Conservation (phyloP, 1,140 invertebrate genomes). For the Idris sp. region DNA sequence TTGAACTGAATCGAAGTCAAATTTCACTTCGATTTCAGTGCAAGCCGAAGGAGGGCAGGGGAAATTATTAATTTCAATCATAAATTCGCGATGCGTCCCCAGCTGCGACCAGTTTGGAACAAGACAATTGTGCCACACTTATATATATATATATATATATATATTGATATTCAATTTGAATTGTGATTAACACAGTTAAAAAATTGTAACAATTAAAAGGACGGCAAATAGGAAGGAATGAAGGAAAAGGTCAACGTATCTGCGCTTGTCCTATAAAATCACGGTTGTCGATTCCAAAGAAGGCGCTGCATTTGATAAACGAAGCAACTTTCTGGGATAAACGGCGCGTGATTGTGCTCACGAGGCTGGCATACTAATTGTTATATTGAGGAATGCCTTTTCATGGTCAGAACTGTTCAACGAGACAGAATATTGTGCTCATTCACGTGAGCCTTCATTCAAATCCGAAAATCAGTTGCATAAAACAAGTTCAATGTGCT, state of each 20-base stretch:
- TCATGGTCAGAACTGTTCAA: conserved; percentile 50
- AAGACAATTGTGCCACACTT: too few species aligned
- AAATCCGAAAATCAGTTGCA: too few species aligned
- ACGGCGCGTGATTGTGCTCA: conserved; percentile 39
- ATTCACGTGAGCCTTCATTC: conserved; percentile 13
- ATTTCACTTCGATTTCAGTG: conserved; percentile 24
- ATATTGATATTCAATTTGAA: too few species aligned
- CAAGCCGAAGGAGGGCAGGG: neutral
- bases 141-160: too few species aligned
- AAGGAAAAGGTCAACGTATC: conserved; percentile 33
- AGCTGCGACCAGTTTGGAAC: conserved; percentile 12
- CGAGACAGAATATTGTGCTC: conserved; percentile 18
- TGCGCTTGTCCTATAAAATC: conserved; percentile 41
- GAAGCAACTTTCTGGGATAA: conserved; percentile 38
- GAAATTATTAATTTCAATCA: conserved; percentile 11
- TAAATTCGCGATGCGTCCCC: conserved; percentile 14
- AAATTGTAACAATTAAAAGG: too few species aligned
- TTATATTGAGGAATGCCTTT: conserved; percentile 31
- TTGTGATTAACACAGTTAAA: too few species aligned
- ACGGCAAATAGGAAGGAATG: conserved; percentile 18
- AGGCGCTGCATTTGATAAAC: conserved; percentile 33
- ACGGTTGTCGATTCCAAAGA: conserved; percentile 43
- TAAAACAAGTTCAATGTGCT: too few species aligned
- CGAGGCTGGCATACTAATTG: conserved; percentile 50
- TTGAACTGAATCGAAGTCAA: conserved; percentile 35